phyloP scores from a whole-genome alignment of 2,113 vertebrate genomes.

The Saimiri boliviensis region DNA sequence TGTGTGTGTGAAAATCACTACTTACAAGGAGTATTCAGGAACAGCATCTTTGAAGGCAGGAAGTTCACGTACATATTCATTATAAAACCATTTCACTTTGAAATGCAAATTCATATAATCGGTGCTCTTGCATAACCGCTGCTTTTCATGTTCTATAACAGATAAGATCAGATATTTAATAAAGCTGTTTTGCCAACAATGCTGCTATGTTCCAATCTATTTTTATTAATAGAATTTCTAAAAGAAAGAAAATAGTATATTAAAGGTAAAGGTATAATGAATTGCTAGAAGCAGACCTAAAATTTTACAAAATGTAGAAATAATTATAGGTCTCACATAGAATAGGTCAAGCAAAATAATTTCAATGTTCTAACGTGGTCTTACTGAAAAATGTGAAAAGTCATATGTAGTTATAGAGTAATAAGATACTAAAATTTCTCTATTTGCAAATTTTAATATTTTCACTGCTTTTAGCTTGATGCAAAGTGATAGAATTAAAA shows the following conservation, averaged over 20 bases:
- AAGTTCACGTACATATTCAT: slow-evolving; percentile 96
- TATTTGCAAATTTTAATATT: background rate
- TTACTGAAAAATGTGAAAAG: background rate
- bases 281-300: background rate
- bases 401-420: background rate
- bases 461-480: background rate
- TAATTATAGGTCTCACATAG: background rate
- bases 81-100: slow-evolving; percentile 99
- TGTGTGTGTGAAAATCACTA: slow-evolving; percentile 62
- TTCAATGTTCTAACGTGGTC: background rate
- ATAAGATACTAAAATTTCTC: background rate
- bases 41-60: slow-evolving; percentile 93
- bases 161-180: slow-evolving; percentile 82
- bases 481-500: slow-evolving; percentile 16
- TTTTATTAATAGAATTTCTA: background rate
- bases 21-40: slow-evolving; percentile 98
- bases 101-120: slow-evolving; percentile 99
- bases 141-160: slow-evolving; percentile 96
- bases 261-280: background rate
- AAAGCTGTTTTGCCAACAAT: slow-evolving; percentile 70
- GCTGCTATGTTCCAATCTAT: background rate
- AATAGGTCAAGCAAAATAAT: background rate
- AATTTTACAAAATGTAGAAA: background rate
- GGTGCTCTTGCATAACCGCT: slow-evolving; percentile 98
- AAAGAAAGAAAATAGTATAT: slow-evolving; percentile 12